Evolutionary conservation across 1,140 invertebrate species (phyloP), one percentile per base, ranked within the genome.

Genomic region (Leptonema lineaticorne): DNA sequence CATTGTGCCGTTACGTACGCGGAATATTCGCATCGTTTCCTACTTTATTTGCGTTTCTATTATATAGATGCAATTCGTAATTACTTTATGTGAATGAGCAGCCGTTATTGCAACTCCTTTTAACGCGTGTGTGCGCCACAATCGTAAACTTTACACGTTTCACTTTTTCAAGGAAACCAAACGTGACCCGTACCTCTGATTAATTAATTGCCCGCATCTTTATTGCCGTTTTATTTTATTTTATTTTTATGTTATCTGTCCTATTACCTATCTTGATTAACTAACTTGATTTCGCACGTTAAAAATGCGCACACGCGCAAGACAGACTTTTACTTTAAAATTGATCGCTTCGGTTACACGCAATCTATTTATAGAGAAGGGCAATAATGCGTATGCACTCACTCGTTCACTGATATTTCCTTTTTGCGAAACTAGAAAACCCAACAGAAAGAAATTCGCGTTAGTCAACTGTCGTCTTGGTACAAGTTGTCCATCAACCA

Each of bases 381-480:
- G 20, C 48, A 18, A 53, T 53, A 1, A n/a, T 53, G 4, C 9
- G 9, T 16, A 41, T 4, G n/a, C 14, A 53, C 20, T 18, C 45
- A 50, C 41, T 33, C 33, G 62, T 64, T 64, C 46, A 64, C 62
- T 64, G 62, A 64, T 64, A 64, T 64, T 64, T 64, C 62, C 62
- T 64, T 64, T n/a, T 64, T 64, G 45, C 26, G 20, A 64, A 64
- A 64, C 62, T 64, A 50, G 62, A 64, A 64, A 64, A 30, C 45
- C 30, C 62, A 18, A 29, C 20, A 27, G 62, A 64, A 64, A 64
- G 62, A 64, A 64, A 64, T 64, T 28, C 46, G 33, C 62, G 33
- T 37, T 50, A 50, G 45, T 64, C 45, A 33, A 30, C 26, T 64
- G 24, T 33, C 26, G 41, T 50, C 41, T 62, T 37, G 59, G 22